Conservation (phyloP, 2,797 vertebrate genomes). For the Poeciliopsis gracilis region DNA sequence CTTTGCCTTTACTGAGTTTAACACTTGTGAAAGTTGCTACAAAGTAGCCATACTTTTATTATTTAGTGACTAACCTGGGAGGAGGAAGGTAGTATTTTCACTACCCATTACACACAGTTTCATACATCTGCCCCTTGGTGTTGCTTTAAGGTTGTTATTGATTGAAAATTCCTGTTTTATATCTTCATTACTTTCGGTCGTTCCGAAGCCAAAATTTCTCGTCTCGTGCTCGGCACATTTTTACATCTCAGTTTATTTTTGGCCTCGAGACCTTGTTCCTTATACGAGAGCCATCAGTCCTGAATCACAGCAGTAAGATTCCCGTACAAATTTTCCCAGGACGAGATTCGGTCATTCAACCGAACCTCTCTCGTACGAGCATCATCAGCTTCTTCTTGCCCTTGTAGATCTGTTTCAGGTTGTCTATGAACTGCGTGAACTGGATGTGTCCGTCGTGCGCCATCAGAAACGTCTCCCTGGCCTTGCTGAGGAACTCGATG, state of each 20-base stretch:
- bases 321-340: conserved; percentile 76
- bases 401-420: conserved; percentile 99
- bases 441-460: conserved; percentile 97
- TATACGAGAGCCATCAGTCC: conserved; percentile 19
- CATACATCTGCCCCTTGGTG: conserved; percentile 53
- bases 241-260: conserved; percentile 18
- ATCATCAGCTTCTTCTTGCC: conserved; percentile 99
- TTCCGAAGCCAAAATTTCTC: conserved; percentile 1
- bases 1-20: not conserved
- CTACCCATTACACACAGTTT: not conserved
- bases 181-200: not conserved
- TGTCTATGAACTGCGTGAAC: conserved; percentile 98
- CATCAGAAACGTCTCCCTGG: conserved; percentile 94
- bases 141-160: conserved; percentile 58
- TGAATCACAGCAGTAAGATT: conserved; percentile 11
- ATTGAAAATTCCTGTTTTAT: conserved; percentile 25
- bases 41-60: not conserved
- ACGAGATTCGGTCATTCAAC: conserved; percentile 78
- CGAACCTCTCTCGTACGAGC: conserved; percentile 95
- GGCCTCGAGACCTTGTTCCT: conserved; percentile 23
- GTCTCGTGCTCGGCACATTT: not conserved
- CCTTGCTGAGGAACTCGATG: conserved; percentile 98
- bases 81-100: not conserved
- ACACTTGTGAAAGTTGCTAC: not conserved
- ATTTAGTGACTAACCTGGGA: not conserved